Conservation (phyloP, 2,113 vertebrate genomes). For the Sitta europaea region DNA sequence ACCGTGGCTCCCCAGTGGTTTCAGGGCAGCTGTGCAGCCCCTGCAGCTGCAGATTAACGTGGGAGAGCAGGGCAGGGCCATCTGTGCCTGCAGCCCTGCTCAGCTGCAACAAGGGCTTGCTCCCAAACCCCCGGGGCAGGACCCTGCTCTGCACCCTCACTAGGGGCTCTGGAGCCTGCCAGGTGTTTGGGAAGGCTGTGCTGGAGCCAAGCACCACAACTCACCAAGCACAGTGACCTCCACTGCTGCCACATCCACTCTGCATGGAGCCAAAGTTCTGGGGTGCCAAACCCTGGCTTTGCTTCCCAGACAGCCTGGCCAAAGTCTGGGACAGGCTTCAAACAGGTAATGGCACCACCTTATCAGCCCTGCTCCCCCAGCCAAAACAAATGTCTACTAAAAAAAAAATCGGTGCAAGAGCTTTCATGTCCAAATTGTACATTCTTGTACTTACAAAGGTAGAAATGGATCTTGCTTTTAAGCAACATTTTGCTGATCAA, state of each 20-base stretch:
- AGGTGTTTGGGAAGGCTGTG: neutral
- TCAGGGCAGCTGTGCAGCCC: slow-evolving; percentile 60
- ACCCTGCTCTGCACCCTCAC: neutral
- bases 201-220: neutral
- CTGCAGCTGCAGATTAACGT: slow-evolving; percentile 11
- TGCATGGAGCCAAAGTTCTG: too few species aligned
- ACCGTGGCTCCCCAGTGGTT: slow-evolving; percentile 41
- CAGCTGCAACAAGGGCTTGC: neutral
- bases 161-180: neutral
- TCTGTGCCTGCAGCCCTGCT: slow-evolving; percentile 17
- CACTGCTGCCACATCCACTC: accelerated
- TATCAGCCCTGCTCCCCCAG: neutral
- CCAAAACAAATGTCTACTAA: neutral
- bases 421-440: neutral
- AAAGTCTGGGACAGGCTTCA: neutral
- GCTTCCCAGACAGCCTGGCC: neutral
- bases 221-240: accelerated
- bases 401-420: neutral
- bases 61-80: slow-evolving; percentile 38
- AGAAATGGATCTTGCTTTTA: neutral
- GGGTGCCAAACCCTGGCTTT: accelerated
- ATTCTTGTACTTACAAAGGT: neutral
- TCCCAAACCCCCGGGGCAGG: neutral
- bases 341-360: accelerated
- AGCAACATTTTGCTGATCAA: neutral